These are phyloP conservation scores for Pasiphila rectangulata DNA, from an alignment of 2,888 invertebrate genomes.

Conservation along the genomic window DNA sequence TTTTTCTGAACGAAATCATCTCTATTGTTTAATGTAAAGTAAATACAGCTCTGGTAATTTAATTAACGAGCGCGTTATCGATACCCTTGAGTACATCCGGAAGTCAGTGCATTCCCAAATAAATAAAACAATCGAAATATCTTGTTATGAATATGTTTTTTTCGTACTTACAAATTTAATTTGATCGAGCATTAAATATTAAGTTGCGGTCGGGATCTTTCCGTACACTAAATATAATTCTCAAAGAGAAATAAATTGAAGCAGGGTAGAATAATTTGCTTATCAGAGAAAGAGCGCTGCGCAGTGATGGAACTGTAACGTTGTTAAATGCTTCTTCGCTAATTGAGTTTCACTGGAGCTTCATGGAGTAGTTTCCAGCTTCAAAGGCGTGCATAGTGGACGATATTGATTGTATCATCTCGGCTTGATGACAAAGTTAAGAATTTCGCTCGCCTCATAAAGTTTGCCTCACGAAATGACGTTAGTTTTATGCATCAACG, in stretches of 20 bases:
- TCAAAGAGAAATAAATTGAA: slow-evolving; percentile 10
- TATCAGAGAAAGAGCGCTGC: slow-evolving; percentile 27
- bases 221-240: neutral
- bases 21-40: slow-evolving; percentile 39
- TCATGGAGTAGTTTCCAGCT: slow-evolving; percentile 37
- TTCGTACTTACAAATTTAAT: neutral
- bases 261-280: slow-evolving; percentile 30
- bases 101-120: neutral
- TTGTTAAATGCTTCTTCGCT: slow-evolving; percentile 50
- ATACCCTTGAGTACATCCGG: neutral
- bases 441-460: neutral
- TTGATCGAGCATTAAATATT: neutral
- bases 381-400: slow-evolving; percentile 39
- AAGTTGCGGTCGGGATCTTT: too few relatives aligned
- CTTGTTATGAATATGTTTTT: too few relatives aligned
- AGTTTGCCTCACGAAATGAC: neutral
- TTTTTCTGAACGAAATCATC: too few relatives aligned
- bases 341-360: slow-evolving; percentile 48
- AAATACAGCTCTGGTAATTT: slow-evolving; percentile 1
- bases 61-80: neutral
- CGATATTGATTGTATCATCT: slow-evolving; percentile 5
- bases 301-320: slow-evolving; percentile 60
- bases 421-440: slow-evolving; percentile 4
- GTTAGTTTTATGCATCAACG: neutral
- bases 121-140: neutral